Evolutionary conservation across 2,888 invertebrate species (phyloP), one percentile per base, ranked within the genome.

Genomic region (Acrobasis repandana): DNA sequence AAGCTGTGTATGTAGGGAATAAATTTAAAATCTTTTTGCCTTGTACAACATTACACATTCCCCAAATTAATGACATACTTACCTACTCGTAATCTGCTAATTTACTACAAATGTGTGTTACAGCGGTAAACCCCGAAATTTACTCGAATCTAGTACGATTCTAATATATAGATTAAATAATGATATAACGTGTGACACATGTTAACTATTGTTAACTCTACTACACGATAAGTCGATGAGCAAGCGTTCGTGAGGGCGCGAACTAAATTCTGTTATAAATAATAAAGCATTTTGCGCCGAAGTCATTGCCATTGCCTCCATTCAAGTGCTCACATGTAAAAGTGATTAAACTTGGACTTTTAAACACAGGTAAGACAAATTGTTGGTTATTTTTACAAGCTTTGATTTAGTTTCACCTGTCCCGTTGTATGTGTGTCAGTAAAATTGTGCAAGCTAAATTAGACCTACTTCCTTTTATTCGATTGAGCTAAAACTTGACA

Each of bases 211-310:
- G 54, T 54, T 20, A 54, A 20, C 54, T 54, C 54, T 54, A 14
- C 10, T 38, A 52, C 52, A 54, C 20, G 38, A 43, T 54, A 54
- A 54, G 15, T 38, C 54, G 54, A 38, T 36, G 54, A 38, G 54
- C 54, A 54, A 38, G 54, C 54, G 48, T 11, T 54, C 18, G 52
- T 54, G 54, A 54, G 54, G 36, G 36, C 54, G 36, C 54, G 18
- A 54, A 54, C 28, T 33, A 36, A 34, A 58, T 20, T 57, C 11
- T 51, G 49, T 43, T 51, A 57, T 57, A 57, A 57, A 56, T 33
- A 38, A 28, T 33, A 52, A 46, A 54, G 6, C 15, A 38, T 18
- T 54, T 54, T n/a, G 43, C 14, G 18, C 2, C 43, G 5, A 43
- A 43, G 18, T 10, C 58, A 58, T 50, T 50, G 50, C 20, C 50